phyloP scores from a whole-genome alignment of 2,888 invertebrate species.

The Drosophila anomelani region DNA sequence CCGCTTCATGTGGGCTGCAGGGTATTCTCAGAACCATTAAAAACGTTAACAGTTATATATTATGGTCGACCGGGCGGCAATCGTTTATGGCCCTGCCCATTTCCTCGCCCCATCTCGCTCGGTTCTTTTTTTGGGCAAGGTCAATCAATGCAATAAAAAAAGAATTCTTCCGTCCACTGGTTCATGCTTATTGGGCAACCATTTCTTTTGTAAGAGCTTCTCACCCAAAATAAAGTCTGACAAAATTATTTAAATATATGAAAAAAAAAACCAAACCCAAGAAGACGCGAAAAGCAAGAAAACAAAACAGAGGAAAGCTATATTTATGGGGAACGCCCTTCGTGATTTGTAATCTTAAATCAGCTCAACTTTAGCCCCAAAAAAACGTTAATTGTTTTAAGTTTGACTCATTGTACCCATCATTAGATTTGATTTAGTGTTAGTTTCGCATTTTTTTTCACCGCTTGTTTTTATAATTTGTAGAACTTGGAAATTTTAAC shows the following conservation, averaged over 20 bases:
- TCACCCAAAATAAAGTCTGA: slow-evolving; percentile 24
- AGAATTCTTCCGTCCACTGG: slow-evolving; percentile 27
- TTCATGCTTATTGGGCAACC: slow-evolving; percentile 22
- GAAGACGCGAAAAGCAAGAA: not conserved
- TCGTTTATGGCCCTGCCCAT: slow-evolving; percentile 18
- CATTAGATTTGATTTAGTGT: not conserved
- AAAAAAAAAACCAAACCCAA: not conserved
- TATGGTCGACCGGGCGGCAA: slow-evolving; percentile 17
- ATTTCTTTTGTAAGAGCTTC: slow-evolving; percentile 21
- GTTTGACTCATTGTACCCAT: not conserved
- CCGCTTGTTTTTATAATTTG: not conserved
- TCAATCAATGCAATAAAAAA: slow-evolving; percentile 60
- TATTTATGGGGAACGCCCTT: not conserved
- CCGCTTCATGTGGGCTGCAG: not conserved
- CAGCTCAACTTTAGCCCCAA: not conserved
- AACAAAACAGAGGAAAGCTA: not conserved
- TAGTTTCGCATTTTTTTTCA: not conserved
- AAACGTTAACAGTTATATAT: slow-evolving; percentile 41
- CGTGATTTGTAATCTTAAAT: not conserved
- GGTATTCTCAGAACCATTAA: slow-evolving; percentile 20
- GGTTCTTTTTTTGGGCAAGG: slow-evolving; percentile 71
- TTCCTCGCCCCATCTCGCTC: slow-evolving; percentile 47
- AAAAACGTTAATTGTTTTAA: not conserved
- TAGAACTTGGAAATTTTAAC: not conserved
- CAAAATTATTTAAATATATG: slow-evolving; percentile 1